Evolutionary conservation across 2,113 vertebrate species (phyloP).

Genomic region (Xiphias gladius): DNA sequence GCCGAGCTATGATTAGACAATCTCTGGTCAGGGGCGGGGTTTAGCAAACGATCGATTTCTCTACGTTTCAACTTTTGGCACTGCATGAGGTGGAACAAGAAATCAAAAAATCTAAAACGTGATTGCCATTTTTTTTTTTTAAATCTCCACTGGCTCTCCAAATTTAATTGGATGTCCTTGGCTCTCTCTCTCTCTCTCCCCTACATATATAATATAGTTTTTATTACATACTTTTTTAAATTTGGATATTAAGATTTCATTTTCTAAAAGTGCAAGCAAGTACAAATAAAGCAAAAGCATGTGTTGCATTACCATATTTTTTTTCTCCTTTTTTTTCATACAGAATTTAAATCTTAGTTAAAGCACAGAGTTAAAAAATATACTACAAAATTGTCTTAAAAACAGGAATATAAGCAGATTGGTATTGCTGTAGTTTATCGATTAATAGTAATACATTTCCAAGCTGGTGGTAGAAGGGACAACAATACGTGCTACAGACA

Average conservation of each 20-base stretch:
- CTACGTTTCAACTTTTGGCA: conserved; percentile 49
- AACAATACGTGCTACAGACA: conserved; percentile 15
- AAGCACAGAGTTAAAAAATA: conserved; percentile 76
- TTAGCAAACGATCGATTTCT: conserved; percentile 5
- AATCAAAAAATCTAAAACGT: background rate
- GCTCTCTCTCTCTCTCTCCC: no score
- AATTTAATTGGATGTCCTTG: conserved; percentile 3
- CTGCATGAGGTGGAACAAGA: conserved; percentile 22
- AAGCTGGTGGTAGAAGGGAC: conserved; percentile 34
- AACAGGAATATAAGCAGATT: conserved; percentile 65
- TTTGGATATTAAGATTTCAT: conserved; percentile 13
- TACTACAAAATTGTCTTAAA: conserved; percentile 73
- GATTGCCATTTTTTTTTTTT: conserved; percentile 31
- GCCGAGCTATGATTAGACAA: background rate
- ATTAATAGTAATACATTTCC: conserved; percentile 59
- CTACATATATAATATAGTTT: background rate
- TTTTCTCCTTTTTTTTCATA: background rate
- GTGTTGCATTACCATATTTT: conserved; percentile 21
- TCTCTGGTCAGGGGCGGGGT: background rate
- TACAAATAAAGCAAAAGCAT: conserved; percentile 65
- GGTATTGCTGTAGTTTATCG: conserved; percentile 71
- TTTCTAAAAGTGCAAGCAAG: conserved; percentile 66
- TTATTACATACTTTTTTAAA: conserved; percentile 19
- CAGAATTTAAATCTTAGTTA: conserved; percentile 34
- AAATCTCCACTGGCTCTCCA: conserved; percentile 6